Evolutionary conservation across 92 coral and sea anemone species (phyloP), one percentile per base, ranked within the genome.

Genomic region (Palythoa heliodiscus): DNA sequence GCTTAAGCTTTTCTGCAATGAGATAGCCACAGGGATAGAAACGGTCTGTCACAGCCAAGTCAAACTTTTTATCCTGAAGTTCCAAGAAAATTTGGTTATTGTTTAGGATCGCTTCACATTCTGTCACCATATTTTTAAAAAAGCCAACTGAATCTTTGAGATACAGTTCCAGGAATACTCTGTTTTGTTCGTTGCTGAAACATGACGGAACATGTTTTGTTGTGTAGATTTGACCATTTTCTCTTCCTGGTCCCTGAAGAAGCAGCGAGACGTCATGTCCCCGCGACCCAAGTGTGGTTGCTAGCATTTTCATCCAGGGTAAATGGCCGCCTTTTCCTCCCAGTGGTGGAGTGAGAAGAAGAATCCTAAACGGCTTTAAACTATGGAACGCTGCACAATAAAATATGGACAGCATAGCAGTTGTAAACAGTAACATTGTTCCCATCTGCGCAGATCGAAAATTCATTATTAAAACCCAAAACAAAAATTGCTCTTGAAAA

Each of bases 301-400:
- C 84, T 11, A 80, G 23, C 5, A 73, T 22, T 48, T 80, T 80
- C 84, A 80, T 80, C 84, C 75, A 80, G 13, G 84, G 84, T 3
- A 80, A 40, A 48, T 80, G 84, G 53, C 73, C 84, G 61, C 84
- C 84, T 43, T 67, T 80, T 15, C 84, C 84, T 64, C 84, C 75
- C 4, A 80, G 15, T 24, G 84, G 73, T 13, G 84, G 84, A 6
- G 84, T 80, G 37, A 80, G 74, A 47, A 80, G 84, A 12, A 80
- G 16, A 11, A 80, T n/a, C 20, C 47, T 80, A 63, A 80, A 80
- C 55, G 73, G 19, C n/a, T 39, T 5, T 1, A 15, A 23, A 16
- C 15, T 52, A 5, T 25, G 6, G 8, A 43, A 38, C 6, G 37
- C 73, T 20, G 14, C 5, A 48, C 48, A 80, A 78, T 16, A 78